phyloP scores from a whole-genome alignment of 2,113 vertebrate genomes.

The Nyctibius bracteatus region DNA sequence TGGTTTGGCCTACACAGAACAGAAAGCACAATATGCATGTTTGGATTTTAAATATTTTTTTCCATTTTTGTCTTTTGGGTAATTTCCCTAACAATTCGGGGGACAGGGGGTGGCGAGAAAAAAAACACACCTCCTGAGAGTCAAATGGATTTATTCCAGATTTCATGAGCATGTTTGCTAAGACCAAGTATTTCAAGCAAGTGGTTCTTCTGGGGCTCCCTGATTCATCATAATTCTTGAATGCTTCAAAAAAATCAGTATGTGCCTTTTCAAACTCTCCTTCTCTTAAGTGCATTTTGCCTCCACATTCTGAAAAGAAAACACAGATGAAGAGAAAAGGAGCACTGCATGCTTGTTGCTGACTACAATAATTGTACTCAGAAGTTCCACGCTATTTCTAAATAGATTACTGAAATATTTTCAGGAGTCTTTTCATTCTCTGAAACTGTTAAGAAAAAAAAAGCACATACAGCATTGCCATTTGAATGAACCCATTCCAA shows the following conservation, averaged over 20 bases:
- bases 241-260: constrained; percentile 99
- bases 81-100: background rate
- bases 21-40: constrained; percentile 37
- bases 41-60: background rate
- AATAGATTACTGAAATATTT: constrained; percentile 33
- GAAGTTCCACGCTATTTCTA: constrained; percentile 7
- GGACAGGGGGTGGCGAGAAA: too few relatives aligned
- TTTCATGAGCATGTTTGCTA: constrained; percentile 99
- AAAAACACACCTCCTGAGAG: constrained; percentile 90
- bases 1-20: constrained; percentile 90
- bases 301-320: constrained; percentile 89
- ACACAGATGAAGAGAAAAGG: constrained; percentile 34
- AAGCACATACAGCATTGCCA: background rate
- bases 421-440: constrained; percentile 28
- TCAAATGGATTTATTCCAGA: constrained; percentile 99
- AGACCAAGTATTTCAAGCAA: constrained; percentile 98
- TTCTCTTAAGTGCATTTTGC: constrained; percentile 99
- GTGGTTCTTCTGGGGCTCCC: constrained; percentile 98
- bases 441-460: background rate
- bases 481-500: constrained; percentile 7
- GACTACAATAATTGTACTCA: constrained; percentile 1
- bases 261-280: constrained; percentile 99
- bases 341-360: constrained; percentile 5
- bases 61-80: background rate
- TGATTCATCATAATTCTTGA: constrained; percentile 99